phyloP scores from a whole-genome alignment of 2,797 vertebrate genomes.

The Hydrophis major region DNA sequence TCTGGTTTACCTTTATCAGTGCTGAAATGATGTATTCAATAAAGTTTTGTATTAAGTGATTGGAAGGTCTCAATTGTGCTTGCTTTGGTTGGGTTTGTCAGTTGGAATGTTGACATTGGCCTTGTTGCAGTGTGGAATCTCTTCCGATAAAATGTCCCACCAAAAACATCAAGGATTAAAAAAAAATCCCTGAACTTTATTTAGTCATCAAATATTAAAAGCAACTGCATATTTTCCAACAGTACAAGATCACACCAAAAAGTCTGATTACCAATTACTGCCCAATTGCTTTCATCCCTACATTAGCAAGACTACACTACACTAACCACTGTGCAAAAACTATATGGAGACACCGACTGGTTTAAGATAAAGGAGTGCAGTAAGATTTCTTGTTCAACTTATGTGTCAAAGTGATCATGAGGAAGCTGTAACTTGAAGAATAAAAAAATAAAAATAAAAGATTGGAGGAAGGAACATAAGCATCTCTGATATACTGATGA shows the following conservation, averaged over 20 bases:
- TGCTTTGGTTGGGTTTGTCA: too few relatives aligned
- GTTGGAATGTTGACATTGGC: background rate
- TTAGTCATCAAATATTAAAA: background rate
- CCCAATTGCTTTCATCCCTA: background rate
- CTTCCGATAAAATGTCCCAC: background rate
- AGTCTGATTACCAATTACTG: background rate
- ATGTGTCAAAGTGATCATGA: background rate
- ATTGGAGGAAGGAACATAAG: background rate
- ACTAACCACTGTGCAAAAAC: background rate
- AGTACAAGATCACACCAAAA: rapidly evolving
- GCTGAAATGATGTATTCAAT: too few relatives aligned
- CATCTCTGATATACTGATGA: background rate
- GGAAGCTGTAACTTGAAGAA: background rate
- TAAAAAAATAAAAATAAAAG: background rate
- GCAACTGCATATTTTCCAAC: background rate
- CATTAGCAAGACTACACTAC: background rate
- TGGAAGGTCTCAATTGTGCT: too few relatives aligned
- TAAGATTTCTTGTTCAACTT: background rate
- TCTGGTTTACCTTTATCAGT: too few relatives aligned
- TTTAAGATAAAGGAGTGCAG: background rate
- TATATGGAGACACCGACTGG: background rate
- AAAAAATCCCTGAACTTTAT: background rate
- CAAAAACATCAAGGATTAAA: background rate
- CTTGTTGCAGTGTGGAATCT: background rate
- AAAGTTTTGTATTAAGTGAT: too few relatives aligned